Evolutionary conservation across 2,888 invertebrate species (phyloP), one percentile per base, ranked within the genome.

Genomic region (Siphlonurus alternatus): DNA sequence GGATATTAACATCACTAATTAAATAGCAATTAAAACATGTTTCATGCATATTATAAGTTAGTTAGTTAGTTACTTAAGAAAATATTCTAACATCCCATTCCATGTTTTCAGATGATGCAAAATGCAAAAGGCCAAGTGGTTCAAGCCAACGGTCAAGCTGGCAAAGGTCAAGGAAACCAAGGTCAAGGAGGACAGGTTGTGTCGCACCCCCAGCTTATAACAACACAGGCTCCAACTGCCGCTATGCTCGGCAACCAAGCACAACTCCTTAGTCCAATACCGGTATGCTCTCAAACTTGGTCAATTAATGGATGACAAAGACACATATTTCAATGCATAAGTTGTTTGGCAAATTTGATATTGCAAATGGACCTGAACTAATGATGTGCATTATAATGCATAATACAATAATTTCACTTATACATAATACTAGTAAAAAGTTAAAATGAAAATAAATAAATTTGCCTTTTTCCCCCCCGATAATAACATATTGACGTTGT

Each of bases 231-330:
- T 19, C 85, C 85, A 61, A 66, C 70, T 25, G 66, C 67, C 71
- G 84, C 86, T 1, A 82, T 88, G 77, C 77, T 84, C 25, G 80
- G 82, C 18, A 65, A 62, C 53, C 84, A 83, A 65, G 82, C 87
- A 1, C 88, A 88, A 75, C 83, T 88, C 69, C 83, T 88, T 68
- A 85, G 84, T 71, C 86, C 86, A 0, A 73, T 88, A 67, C 87
- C 87, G 78, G 84, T 83, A 74, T 72, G 71, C 65, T 60, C n/a
- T 59, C 5, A 20, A 23, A 5, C 22, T 10, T 60, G 7, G 5
- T 19, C 23, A 19, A 56, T 22, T 22, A 18, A n/a, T n/a, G n/a
- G n/a, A n/a, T n/a, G 23, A 10, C 22, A 56, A 1, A 56, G 15
- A 56, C 23, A 10, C 56, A 1, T 56, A n/a, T 22, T 20, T n/a